Evolutionary conservation across 2,113 vertebrate genomes (phyloP), one percentile per base, ranked within the genome.

Genomic region (Okapia johnstoni): DNA sequence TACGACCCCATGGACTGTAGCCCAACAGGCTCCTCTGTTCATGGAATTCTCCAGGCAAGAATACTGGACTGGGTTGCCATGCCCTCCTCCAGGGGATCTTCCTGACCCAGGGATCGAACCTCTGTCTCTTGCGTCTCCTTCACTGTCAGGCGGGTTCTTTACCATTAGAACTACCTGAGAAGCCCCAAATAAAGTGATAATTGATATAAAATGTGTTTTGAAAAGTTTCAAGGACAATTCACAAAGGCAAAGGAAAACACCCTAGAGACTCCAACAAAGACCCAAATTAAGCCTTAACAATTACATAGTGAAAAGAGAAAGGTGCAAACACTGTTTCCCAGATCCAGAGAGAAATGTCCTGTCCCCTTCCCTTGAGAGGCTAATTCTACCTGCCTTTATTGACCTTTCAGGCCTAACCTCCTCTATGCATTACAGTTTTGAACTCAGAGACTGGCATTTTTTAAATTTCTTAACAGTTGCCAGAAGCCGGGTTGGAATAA

Each of bases 1-100:
- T 23, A 40, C 0, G 5, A 70, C n/a, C 63, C 63, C 19, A 0
- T 12, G 19, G 63, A 70, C 19, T 4, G 0, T n/a, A 6, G n/a
- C 66, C n/a, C n/a, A 23, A 12, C 19, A 70, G 52, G 66, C n/a
- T 40, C n/a, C 66, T 70, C 9, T 12, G n/a, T 70, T n/a, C 66
- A 40, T 70, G 66, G n/a, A 11, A 23, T 70, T 70, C 66, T 40
- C 66, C n/a, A 70, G 66, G 66, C 66, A 23, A 40, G n/a, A 23
- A 11, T 40, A 70, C 30, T 40, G n/a, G 66, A 70, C n/a, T 70
- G n/a, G 33, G n/a, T 40, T 70, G 66, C n/a, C 66, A 70, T 70
- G 9, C 19, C 9, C n/a, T 70, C n/a, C n/a, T 70, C n/a, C n/a
- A 40, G 66, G n/a, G 66, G 66, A 70, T 70, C n/a, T 70, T 70